These are phyloP conservation scores for Lagopus muta DNA, from an alignment of 2,113 vertebrate species.

Conservation along the genomic window DNA sequence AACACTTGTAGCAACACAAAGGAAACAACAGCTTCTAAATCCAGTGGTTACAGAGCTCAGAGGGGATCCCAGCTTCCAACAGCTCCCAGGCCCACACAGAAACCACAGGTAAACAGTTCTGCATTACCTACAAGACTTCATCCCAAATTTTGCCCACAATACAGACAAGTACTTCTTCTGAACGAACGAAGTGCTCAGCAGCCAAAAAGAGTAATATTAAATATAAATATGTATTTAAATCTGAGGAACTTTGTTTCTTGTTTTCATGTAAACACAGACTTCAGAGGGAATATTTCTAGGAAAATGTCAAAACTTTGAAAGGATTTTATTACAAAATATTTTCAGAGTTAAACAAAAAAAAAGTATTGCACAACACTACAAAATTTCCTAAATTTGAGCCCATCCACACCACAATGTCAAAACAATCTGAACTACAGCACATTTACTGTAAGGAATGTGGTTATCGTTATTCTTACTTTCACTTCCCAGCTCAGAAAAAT, in stretches of 20 bases:
- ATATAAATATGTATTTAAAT: no score
- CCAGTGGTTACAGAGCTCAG: neutral
- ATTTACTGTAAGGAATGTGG: neutral
- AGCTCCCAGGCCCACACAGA: neutral
- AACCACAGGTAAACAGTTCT: neutral
- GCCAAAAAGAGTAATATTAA: neutral
- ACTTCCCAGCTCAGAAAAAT: neutral
- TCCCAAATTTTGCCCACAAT: neutral
- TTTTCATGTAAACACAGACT: neutral
- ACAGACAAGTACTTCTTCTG: neutral
- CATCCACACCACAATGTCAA: neutral
- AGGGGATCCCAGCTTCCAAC: neutral
- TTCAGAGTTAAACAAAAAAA: neutral
- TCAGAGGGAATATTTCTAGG: neutral
- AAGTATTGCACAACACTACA: neutral
- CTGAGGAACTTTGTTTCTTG: neutral
- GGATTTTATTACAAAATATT: neutral
- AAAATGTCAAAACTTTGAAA: neutral
- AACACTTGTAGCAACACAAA: neutral
- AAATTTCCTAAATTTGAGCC: neutral
- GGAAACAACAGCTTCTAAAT: neutral
- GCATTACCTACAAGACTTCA: neutral
- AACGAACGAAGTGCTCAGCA: neutral
- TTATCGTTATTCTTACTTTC: neutral
- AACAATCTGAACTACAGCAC: neutral